Conservation (phyloP, 2,888 invertebrate genomes). For the Synergus japonicus region DNA sequence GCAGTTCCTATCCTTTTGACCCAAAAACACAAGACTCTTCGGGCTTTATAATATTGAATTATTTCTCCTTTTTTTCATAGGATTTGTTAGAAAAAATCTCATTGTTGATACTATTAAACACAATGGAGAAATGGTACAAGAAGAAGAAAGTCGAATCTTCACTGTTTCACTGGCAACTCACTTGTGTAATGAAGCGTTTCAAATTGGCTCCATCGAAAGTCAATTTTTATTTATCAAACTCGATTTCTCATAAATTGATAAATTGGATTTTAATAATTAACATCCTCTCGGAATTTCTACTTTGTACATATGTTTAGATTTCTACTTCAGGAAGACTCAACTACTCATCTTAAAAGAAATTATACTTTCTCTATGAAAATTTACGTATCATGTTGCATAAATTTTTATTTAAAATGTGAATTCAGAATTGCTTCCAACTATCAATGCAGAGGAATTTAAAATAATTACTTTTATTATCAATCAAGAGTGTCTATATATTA, state of each 20-base stretch:
- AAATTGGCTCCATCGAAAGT: background rate
- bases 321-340: background rate
- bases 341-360: background rate
- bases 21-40: too few relatives aligned
- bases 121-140: background rate
- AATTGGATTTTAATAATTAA: background rate
- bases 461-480: background rate
- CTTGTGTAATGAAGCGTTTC: constrained; percentile 23
- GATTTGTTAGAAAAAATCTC: too few relatives aligned
- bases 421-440: background rate
- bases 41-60: too few relatives aligned
- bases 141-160: constrained; percentile 26
- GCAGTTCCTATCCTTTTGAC: too few relatives aligned
- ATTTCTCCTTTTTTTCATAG: too few relatives aligned
- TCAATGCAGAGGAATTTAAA: background rate
- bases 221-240: background rate
- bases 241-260: background rate
- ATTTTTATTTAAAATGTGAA: too few relatives aligned
- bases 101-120: background rate
- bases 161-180: background rate
- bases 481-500: background rate
- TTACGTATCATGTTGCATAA: background rate
- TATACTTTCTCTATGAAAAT: constrained; percentile 29
- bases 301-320: background rate
- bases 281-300: background rate